phyloP scores from a whole-genome alignment of 1,140 invertebrate species.

The Muscidifurax raptorellus region DNA sequence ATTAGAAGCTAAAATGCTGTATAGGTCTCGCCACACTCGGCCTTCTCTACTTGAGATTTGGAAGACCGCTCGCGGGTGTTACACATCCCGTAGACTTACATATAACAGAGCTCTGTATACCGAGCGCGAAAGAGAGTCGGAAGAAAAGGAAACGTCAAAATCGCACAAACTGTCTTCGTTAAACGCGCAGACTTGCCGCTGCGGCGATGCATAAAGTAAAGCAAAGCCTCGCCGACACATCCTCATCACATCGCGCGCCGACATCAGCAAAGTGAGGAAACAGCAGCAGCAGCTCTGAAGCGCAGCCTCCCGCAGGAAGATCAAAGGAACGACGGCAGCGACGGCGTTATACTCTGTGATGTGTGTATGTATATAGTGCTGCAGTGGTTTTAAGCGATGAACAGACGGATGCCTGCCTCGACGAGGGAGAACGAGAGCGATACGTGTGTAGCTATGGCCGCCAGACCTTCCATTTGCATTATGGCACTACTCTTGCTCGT shows the following conservation, averaged over 20 bases:
- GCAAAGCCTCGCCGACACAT: neutral
- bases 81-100: neutral
- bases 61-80: neutral
- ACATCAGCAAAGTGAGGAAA: neutral
- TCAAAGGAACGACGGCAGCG: conserved; percentile 65
- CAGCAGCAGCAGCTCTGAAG: neutral
- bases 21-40: too few species aligned
- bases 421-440: conserved; percentile 28
- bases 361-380: conserved; percentile 52
- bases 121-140: neutral
- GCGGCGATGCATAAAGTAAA: neutral
- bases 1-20: too few species aligned
- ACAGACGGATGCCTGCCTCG: conserved; percentile 58
- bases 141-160: neutral
- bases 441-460: conserved; percentile 13
- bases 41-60: neutral
- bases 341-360: conserved; percentile 54
- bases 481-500: conserved; percentile 53
- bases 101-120: too few species aligned
- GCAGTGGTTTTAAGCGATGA: conserved; percentile 63
- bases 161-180: neutral
- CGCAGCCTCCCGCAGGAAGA: conserved; percentile 57
- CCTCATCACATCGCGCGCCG: neutral
- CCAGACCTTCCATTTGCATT: conserved; percentile 56
- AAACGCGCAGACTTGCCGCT: neutral